Conservation (phyloP, 2,113 vertebrate species). For the Charadrius vociferus region DNA sequence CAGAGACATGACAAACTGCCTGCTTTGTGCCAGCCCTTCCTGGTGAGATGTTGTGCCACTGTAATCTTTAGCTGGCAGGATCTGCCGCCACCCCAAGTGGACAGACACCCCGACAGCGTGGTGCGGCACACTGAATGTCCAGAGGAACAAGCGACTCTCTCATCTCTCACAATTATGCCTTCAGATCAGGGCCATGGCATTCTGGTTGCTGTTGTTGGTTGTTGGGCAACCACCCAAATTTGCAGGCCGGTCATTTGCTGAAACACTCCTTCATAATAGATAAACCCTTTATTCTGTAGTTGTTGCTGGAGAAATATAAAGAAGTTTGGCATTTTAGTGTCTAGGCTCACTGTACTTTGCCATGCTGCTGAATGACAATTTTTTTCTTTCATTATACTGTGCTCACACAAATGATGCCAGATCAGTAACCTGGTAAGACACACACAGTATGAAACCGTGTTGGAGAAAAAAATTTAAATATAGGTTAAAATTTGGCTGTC, state of each 20-base stretch:
- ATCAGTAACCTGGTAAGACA: neutral
- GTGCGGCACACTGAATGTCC: neutral
- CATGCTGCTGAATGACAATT: accelerated
- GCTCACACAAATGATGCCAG: neutral
- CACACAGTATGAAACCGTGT: neutral
- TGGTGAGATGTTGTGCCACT: neutral
- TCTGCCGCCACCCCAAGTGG: neutral
- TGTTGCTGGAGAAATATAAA: neutral
- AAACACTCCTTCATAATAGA: neutral
- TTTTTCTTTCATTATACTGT: neutral
- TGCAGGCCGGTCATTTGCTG: neutral
- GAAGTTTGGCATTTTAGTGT: neutral
- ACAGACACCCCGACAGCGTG: neutral
- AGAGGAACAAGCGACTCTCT: neutral
- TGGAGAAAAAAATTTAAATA: neutral
- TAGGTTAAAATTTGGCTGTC: neutral
- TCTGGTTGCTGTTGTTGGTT: neutral
- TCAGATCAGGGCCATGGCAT: neutral
- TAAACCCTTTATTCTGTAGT: neutral
- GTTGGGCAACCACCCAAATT: neutral
- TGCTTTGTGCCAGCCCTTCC: neutral
- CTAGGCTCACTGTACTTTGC: neutral
- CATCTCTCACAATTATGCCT: neutral
- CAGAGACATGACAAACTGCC: neutral
- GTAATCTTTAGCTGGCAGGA: neutral